A percentile compares a stretch with the other conserved stretches of the same genome.
These are phyloP conservation scores for Quadroppia sp. DNA, from an alignment of 2,888 invertebrate genomes.

Conservation along the genomic window DNA sequence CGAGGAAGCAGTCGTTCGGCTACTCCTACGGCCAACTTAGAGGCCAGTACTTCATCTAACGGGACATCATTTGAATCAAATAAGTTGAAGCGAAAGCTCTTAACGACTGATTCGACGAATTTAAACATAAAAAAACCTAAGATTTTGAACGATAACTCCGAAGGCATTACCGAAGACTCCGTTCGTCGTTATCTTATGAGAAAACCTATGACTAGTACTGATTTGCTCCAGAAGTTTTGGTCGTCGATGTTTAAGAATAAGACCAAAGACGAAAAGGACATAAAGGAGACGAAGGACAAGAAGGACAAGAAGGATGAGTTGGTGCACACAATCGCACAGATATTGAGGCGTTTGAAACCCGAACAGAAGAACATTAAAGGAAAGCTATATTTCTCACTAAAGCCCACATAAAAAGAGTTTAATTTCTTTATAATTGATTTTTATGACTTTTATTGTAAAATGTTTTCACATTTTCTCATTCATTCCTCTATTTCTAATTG, in stretches of 20 bases:
- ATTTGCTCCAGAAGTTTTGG: slow-evolving; percentile 88
- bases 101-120: not conserved
- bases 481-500: not conserved
- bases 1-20: slow-evolving; percentile 47
- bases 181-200: slow-evolving; percentile 88
- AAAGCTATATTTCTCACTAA: slow-evolving; percentile 89
- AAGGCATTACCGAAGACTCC: slow-evolving; percentile 88
- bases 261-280: no score
- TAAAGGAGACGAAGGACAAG: no score
- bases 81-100: not conserved
- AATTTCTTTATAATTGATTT: no score
- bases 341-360: slow-evolving; percentile 89
- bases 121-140: slow-evolving; percentile 27
- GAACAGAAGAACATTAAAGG: slow-evolving; percentile 87
- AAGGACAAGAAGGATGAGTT: slow-evolving; percentile 89
- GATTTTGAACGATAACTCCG: slow-evolving; percentile 57
- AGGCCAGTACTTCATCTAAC: not conserved
- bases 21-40: slow-evolving; percentile 45
- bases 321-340: slow-evolving; percentile 88
- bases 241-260: no score
- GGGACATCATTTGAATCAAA: not conserved
- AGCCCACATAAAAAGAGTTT: slow-evolving; percentile 50
- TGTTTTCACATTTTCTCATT: not conserved
- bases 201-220: slow-evolving; percentile 97
- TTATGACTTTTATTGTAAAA: not conserved